phyloP scores from a whole-genome alignment of 53 echinoderm and acorn worm species.

The Echinarachnius parma region DNA sequence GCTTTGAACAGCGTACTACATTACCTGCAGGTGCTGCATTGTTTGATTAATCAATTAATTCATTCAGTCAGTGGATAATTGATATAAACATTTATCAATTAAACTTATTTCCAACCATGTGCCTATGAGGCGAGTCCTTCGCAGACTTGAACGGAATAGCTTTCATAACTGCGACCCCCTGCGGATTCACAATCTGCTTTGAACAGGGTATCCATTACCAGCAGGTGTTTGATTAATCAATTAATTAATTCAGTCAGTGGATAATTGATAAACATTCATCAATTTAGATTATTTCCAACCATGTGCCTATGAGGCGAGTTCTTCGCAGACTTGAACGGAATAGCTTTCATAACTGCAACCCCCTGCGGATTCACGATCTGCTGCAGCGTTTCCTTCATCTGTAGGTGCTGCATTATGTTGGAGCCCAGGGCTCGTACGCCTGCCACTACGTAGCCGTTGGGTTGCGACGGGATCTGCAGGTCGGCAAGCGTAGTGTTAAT shows the following conservation, averaged over 20 bases:
- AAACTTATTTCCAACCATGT: no score
- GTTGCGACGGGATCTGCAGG: slow-evolving; percentile 23
- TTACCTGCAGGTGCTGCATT: no score
- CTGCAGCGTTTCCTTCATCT: slow-evolving; percentile 15
- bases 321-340: no score
- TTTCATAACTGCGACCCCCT: slow-evolving; percentile 29
- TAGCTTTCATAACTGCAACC: slow-evolving; percentile 33
- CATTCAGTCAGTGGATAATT: no score
- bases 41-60: no score
- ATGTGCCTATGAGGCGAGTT: no score
- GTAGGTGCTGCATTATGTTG: slow-evolving; percentile 43
- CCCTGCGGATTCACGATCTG: slow-evolving; percentile 32
- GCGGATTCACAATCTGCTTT: slow-evolving; percentile 30
- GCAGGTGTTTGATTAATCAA: slow-evolving; percentile 39
- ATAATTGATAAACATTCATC: no score
- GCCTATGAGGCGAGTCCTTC: no score
- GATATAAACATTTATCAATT: no score
- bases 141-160: slow-evolving; percentile 34
- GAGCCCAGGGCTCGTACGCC: slow-evolving; percentile 17
- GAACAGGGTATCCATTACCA: slow-evolving; percentile 11
- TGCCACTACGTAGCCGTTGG: slow-evolving; percentile 4
- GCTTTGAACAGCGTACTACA: no score
- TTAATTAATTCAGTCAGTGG: no score
- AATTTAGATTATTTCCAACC: no score
- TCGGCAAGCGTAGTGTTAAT: slow-evolving; percentile 52